Evolutionary conservation across 2,113 vertebrate genomes (phyloP).

Genomic region (Dicentrarchus labrax): DNA sequence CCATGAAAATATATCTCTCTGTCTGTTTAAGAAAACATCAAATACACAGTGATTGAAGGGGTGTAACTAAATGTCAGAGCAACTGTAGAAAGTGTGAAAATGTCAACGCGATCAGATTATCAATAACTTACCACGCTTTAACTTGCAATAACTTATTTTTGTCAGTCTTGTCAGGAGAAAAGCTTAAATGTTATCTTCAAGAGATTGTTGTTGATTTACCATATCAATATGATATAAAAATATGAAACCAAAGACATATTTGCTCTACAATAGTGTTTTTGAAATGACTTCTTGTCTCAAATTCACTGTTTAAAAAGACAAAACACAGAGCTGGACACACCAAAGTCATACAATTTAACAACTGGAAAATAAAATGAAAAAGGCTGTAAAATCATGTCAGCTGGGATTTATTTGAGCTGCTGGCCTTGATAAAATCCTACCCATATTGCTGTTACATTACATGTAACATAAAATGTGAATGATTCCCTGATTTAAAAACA

Average conservation of each 20-base stretch:
- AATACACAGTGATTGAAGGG: background rate
- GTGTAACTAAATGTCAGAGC: background rate
- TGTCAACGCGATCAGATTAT: background rate
- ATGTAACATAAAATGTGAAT: background rate
- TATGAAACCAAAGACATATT: background rate
- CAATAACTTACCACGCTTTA: background rate
- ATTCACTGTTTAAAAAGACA: background rate
- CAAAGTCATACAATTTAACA: background rate
- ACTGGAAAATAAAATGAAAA: background rate
- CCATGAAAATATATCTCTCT: conserved; percentile 30
- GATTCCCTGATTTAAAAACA: background rate
- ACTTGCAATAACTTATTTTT: background rate
- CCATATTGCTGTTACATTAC: background rate
- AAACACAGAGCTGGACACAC: background rate
- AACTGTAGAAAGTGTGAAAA: background rate
- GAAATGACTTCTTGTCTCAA: background rate
- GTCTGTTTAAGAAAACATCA: conserved; percentile 4
- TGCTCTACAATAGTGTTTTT: background rate
- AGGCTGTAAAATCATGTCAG: background rate
- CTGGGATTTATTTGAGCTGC: background rate
- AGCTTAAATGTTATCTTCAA: background rate
- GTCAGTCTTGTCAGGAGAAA: background rate
- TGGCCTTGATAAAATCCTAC: background rate
- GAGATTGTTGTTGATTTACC: background rate
- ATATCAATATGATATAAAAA: background rate